Base-by-base conservation (phyloP, 1,140 invertebrate species). In the Pseudomyrmex gracilis region DNA sequence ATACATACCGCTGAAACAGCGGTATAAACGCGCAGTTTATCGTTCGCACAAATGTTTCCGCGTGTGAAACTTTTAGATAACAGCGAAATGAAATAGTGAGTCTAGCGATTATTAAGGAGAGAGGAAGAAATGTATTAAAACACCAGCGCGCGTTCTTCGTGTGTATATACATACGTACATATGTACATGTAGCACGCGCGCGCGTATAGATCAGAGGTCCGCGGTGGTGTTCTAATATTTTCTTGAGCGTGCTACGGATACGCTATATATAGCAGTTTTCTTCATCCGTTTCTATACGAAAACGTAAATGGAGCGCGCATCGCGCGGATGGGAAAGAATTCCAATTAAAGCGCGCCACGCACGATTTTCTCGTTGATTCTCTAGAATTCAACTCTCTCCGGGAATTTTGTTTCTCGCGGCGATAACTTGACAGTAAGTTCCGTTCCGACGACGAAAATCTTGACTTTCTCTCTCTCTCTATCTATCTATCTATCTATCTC, bases 321-420 rank as follows among this genome's bases (percentile, higher is more conserved):
- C 8, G 10, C 43, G 34, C n/a, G 74, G 43, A 60, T 57, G 58
- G 34, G 43, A 78, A 88, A 84, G 84, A 89, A 89, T 88, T 89
- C 68, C 86, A 88, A 89, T 89, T 89, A 89, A 88, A 88, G 47
- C 34, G 49, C 49, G 49, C 17, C 22, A 12, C 7, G 34, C 13
- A 55, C 55, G 77, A 86, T 78, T 45, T 34, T 77, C 57, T 83
- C 12, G 49, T 5, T 15, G 22, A 4, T 2, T 2, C 53, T 61
- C 34, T 5, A 34, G 61, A 61, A 74, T 51, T 34, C 34, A 34
- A 34, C 15, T 73, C 71, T 43, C 12, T 55, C 57, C 12, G 17
- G 2, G 24, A 57, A 34, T 45, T 45, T 20, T 45, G 24, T 22
- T 47, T 82, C 43, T 24, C 68, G 85, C 20, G 17, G 20, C 34